Conservation (phyloP, 2,113 vertebrate species). For the Hippocampus mohnikei region DNA sequence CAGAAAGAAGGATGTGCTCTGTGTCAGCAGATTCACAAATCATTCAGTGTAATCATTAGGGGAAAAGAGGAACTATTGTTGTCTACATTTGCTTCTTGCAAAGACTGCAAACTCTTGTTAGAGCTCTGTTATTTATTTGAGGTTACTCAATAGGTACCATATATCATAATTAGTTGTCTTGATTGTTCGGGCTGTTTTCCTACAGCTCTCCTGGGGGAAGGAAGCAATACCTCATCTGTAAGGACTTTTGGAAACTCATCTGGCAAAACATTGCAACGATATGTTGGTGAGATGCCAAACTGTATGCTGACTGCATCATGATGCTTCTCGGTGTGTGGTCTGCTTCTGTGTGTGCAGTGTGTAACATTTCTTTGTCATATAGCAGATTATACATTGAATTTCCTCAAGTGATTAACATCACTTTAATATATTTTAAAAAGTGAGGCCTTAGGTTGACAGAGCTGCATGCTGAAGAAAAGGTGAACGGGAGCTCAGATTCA, state of each 20-base stretch:
- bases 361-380: slow-evolving; percentile 3
- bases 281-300: not conserved
- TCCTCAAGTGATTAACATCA: not conserved
- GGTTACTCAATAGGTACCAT: not conserved
- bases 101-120: slow-evolving; percentile 29
- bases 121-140: not conserved
- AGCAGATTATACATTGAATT: not conserved
- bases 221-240: not conserved
- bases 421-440: not conserved
- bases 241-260: not conserved
- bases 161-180: not conserved
- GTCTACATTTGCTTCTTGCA: not conserved
- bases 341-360: not conserved
- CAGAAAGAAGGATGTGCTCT: slow-evolving; percentile 1
- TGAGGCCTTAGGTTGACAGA: slow-evolving; percentile 14
- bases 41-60: slow-evolving; percentile 21
- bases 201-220: not conserved
- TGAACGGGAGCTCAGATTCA: slow-evolving; percentile 19
- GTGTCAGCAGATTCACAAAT: slow-evolving; percentile 1
- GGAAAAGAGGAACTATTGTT: slow-evolving; percentile 14
- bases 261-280: not conserved
- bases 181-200: not conserved
- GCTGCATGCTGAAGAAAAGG: slow-evolving; percentile 12
- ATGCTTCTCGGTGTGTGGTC: not conserved
- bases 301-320: not conserved